Percentiles rank a stretch among this genome's conserved stretches.
Conservation (phyloP, 2,888 invertebrate species). For the Myopa tessellatipennis region DNA sequence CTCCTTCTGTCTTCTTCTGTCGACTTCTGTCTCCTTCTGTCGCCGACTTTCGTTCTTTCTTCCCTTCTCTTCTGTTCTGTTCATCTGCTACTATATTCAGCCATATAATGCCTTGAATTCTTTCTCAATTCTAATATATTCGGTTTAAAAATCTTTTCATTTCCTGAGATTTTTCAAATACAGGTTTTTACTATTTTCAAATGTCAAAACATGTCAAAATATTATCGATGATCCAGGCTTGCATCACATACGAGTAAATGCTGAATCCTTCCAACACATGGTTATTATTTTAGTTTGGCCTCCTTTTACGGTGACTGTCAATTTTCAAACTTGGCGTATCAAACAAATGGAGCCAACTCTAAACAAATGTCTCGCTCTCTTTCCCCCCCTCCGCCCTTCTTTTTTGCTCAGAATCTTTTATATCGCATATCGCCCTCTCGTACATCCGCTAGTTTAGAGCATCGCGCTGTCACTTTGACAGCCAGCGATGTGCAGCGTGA, state of each 20-base stretch:
- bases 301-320: not conserved
- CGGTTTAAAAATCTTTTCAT: no score
- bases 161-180: not conserved
- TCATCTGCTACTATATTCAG: no score
- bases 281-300: not conserved
- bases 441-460: no score
- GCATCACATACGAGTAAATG: not conserved
- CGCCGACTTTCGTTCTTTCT: no score
- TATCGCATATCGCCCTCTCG: no score
- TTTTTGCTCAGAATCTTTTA: no score
- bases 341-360: not conserved
- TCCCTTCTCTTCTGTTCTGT: no score
- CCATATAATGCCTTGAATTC: no score
- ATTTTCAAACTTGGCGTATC: not conserved
- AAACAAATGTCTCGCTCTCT: not conserved
- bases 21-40: no score
- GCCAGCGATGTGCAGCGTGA: not conserved
- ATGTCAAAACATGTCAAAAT: not conserved
- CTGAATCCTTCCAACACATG: not conserved
- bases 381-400: no score
- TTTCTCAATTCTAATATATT: no score
- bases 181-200: constrained; percentile 26
- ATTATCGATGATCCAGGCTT: not conserved
- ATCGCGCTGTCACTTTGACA: not conserved
- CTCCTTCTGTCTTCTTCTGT: no score